Evolutionary conservation across 2,113 vertebrate genomes (phyloP), one percentile per base, ranked within the genome.

Genomic region (Dicrurus megarhynchus): DNA sequence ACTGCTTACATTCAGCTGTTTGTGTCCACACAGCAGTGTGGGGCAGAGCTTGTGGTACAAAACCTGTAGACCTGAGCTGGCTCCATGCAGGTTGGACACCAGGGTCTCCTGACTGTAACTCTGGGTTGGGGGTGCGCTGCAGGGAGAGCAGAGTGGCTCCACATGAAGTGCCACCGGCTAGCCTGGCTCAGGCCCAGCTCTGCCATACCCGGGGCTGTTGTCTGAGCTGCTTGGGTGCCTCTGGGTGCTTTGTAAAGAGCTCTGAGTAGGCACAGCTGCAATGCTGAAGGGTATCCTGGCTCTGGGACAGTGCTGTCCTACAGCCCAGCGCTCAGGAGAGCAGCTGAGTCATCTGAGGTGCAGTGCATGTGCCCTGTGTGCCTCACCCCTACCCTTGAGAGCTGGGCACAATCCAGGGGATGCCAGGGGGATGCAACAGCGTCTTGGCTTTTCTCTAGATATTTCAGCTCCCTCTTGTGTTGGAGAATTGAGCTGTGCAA

Each of bases 391-490:
- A 20, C 24, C 55, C 50, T 32, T 78, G 7, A 27, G 60, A 0
- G 0, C 37, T 27, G 89, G 57, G 16, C 28, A 16, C 1, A 4
- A 24, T 18, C 39, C 78, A 37, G 52, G 56, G 27, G 9, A 10
- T 49, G 71, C 53, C 39, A 44, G 69, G 69, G 56, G 59, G 55
- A 53, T 53, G 64, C 64, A 46, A 47, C 39, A 61, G n/a, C 16
- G 7, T 16, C 35, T 42, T 42, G 17, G 8, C 8, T 61, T 67
- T 78, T 71, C 71, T 89, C 32, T 13, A 87, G 93, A 84, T 89
- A 79, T 97, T 87, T 94, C 94, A 95, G 94, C 95, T 96, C 92
- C 95, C 94, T 87, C 94, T 97, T 90, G 90, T 93, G 94, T 93
- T 94, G 74, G 78, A 93, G 78, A 90, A 85, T 23, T 47, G 73